phyloP scores from a whole-genome alignment of 2,797 vertebrate genomes.

The Pogonophryne albipinna region DNA sequence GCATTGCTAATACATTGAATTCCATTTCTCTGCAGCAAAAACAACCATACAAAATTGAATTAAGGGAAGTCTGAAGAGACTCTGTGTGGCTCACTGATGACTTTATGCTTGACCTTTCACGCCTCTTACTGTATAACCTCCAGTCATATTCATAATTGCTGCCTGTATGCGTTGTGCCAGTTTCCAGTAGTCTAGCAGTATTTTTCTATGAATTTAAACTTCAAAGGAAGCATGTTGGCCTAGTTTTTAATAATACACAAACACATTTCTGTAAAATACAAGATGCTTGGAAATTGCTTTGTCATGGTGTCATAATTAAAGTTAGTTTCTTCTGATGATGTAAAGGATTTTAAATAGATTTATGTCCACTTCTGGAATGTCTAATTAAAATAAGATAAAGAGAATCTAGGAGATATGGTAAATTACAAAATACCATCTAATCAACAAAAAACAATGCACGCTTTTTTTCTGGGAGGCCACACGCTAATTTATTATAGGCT shows the following conservation, averaged over 20 bases:
- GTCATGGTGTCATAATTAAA: slow-evolving; percentile 16
- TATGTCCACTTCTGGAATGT: not conserved
- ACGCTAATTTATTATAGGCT: not conserved
- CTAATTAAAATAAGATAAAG: not conserved
- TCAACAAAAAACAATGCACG: not conserved
- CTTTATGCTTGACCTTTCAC: slow-evolving; percentile 76
- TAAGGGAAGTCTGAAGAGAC: slow-evolving; percentile 63
- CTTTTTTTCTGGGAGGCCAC: not conserved
- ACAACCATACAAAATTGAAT: slow-evolving; percentile 57
- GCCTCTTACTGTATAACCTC: slow-evolving; percentile 63
- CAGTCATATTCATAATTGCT: slow-evolving; percentile 68
- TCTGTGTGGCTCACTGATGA: slow-evolving; percentile 71
- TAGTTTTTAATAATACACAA: slow-evolving; percentile 58
- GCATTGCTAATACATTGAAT: slow-evolving; percentile 45
- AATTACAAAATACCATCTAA: slow-evolving; percentile 11
- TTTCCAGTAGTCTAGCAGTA: slow-evolving; percentile 50
- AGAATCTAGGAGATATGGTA: not conserved
- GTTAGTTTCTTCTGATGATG: slow-evolving; percentile 18
- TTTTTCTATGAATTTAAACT: slow-evolving; percentile 55
- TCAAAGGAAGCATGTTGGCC: slow-evolving; percentile 47
- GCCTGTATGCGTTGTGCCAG: slow-evolving; percentile 44
- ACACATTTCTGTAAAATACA: slow-evolving; percentile 56
- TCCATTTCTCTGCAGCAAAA: slow-evolving; percentile 45
- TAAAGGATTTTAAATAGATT: slow-evolving; percentile 12
- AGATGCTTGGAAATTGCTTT: slow-evolving; percentile 38